phyloP scores from a whole-genome alignment of 2,888 invertebrate species.

The Sipha maydis region DNA sequence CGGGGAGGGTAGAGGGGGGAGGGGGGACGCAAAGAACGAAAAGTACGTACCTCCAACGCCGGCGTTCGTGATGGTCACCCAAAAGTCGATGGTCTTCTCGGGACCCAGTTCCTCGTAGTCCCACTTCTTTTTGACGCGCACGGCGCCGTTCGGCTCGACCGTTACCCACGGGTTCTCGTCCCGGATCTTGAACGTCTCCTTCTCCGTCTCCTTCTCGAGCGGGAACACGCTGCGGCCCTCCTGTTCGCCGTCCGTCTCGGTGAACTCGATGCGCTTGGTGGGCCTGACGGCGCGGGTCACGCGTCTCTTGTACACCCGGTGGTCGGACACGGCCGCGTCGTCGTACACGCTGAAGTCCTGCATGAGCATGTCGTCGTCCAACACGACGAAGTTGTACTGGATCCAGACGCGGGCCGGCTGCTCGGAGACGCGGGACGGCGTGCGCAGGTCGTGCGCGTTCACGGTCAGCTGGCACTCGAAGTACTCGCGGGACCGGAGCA shows the following conservation, averaged over 20 bases:
- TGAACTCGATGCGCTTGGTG: conserved; percentile 92
- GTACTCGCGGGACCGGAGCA: conserved; percentile 72
- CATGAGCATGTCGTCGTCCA: conserved; percentile 44
- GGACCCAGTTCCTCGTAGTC: conserved; percentile 94
- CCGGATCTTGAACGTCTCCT: conserved; percentile 91
- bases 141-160: conserved; percentile 90
- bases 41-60: conserved; percentile 80
- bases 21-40: no score
- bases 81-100: conserved; percentile 94
- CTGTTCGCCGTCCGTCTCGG: conserved; percentile 88
- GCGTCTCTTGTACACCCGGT: conserved; percentile 77
- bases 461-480: conserved; percentile 78
- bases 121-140: conserved; percentile 95
- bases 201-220: conserved; percentile 89
- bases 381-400: conserved; percentile 67
- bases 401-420: conserved; percentile 81
- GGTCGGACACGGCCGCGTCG: conserved; percentile 64
- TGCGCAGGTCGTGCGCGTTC: conserved; percentile 84
- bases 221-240: conserved; percentile 90
- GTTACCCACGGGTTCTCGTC: conserved; percentile 95
- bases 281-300: conserved; percentile 92
- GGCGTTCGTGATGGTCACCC: conserved; percentile 92
- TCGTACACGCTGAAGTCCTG: conserved; percentile 50
- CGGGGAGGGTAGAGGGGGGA: no score
- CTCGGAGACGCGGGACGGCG: conserved; percentile 77